Conservation (phyloP, 2,888 invertebrate genomes). For the Ophonus ardosiacus region DNA sequence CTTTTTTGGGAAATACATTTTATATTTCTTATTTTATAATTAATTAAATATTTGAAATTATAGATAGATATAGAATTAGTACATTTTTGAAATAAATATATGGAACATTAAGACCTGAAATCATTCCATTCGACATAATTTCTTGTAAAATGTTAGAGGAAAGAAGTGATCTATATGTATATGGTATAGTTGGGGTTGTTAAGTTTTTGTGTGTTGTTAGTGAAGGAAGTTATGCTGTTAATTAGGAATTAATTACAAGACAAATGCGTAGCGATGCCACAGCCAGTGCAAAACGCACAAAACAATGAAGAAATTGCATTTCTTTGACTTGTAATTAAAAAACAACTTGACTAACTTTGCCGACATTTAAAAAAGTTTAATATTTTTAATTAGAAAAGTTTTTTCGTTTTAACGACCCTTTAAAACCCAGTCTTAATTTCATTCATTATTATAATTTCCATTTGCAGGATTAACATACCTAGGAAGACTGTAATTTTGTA, state of each 20-base stretch:
- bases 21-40: no score
- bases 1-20: no score
- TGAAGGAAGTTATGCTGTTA: not conserved
- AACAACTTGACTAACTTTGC: slow-evolving; percentile 39
- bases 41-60: no score
- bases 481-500: slow-evolving; percentile 12
- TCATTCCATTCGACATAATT: no score
- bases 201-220: not conserved
- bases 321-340: slow-evolving; percentile 40
- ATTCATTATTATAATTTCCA: slow-evolving; percentile 42
- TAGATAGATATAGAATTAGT: no score
- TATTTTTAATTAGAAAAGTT: slow-evolving; percentile 44
- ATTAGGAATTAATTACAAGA: not conserved
- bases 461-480: slow-evolving; percentile 34
- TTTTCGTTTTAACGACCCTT: slow-evolving; percentile 41
- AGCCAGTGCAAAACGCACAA: slow-evolving; percentile 25
- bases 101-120: no score
- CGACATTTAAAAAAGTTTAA: slow-evolving; percentile 42
- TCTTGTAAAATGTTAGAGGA: no score
- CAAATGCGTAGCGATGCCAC: not conserved
- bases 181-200: no score
- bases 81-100: no score
- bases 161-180: no score
- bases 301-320: slow-evolving; percentile 42
- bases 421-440: slow-evolving; percentile 27